These are phyloP conservation scores for Oikopleura dioica DNA, from an alignment of 23 tunicate genomes.

Conservation along the genomic window DNA sequence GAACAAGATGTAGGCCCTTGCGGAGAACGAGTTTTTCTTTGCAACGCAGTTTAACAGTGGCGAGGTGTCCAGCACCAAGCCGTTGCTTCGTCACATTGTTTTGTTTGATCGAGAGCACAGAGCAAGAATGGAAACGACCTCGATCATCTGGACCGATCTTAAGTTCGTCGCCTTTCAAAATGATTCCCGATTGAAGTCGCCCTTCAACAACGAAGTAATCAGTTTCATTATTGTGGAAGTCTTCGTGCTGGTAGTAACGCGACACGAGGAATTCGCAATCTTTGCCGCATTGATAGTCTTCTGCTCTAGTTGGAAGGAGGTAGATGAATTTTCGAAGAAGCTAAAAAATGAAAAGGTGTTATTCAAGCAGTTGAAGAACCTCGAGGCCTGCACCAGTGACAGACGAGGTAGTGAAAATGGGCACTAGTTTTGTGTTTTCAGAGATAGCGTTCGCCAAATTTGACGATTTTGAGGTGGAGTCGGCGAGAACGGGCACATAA, in stretches of 20 bases:
- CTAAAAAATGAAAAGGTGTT: too few relatives aligned
- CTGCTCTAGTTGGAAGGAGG: too few relatives aligned
- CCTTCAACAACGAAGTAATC: not conserved
- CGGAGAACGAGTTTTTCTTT: not conserved
- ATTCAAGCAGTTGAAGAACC: too few relatives aligned
- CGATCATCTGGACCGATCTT: not conserved
- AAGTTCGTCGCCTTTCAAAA: not conserved
- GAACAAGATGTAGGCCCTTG: not conserved
- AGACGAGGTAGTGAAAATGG: not conserved
- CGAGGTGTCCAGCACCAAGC: not conserved
- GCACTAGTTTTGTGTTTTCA: not conserved
- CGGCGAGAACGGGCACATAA: not conserved
- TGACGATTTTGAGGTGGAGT: not conserved
- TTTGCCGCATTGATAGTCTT: too few relatives aligned
- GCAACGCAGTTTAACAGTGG: not conserved
- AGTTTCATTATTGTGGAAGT: not conserved
- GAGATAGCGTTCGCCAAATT: not conserved
- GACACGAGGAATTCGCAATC: too few relatives aligned
- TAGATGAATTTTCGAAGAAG: too few relatives aligned
- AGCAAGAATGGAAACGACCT: not conserved
- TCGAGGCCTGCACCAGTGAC: slow-evolving; percentile 1
- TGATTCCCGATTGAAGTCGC: not conserved
- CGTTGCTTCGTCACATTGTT: not conserved
- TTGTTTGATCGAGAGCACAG: not conserved
- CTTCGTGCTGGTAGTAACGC: too few relatives aligned